Percentiles rank a stretch among this genome's conserved stretches.
Evolutionary conservation across 2,113 vertebrate species (phyloP).

Genomic region (Motacilla alba): DNA sequence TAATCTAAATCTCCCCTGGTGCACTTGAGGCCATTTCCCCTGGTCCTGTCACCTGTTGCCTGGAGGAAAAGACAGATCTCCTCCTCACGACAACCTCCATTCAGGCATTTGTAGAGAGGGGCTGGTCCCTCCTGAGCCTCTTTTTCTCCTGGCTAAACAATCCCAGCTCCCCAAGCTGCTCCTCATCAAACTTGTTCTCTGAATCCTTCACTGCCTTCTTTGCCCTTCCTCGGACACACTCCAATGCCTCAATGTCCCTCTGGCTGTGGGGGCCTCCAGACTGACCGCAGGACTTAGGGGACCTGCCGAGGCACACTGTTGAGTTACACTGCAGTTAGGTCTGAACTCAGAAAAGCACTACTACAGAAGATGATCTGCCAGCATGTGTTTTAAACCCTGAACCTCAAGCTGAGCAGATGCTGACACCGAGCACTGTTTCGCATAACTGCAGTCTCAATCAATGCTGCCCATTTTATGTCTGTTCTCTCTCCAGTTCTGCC

Average conservation of each 20-base stretch:
- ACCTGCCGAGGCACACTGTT: fast-evolving
- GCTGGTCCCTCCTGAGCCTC: not conserved
- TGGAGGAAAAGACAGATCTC: not conserved
- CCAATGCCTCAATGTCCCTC: not conserved
- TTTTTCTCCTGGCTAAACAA: not conserved
- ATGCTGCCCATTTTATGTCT: not conserved
- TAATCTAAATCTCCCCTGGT: not conserved
- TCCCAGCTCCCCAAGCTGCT: not conserved
- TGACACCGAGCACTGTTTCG: not conserved
- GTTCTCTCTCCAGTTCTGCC: not conserved
- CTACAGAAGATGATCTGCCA: not conserved
- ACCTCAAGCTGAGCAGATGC: not conserved
- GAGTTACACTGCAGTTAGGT: not conserved
- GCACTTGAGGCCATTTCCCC: not conserved
- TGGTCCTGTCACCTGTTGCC: not conserved
- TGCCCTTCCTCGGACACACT: fast-evolving
- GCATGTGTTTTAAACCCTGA: not conserved
- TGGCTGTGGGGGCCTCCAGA: too few relatives aligned
- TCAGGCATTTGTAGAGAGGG: not conserved
- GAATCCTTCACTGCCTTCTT: not conserved
- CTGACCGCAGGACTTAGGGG: not conserved
- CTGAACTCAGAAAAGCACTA: not conserved
- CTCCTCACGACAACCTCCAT: fast-evolving
- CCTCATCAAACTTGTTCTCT: not conserved
- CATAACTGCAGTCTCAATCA: not conserved